Percentiles rank a stretch among this genome's conserved stretches.
Evolutionary conservation across 2,797 vertebrate genomes (phyloP).

Genomic region (Sebastes vulpes): DNA sequence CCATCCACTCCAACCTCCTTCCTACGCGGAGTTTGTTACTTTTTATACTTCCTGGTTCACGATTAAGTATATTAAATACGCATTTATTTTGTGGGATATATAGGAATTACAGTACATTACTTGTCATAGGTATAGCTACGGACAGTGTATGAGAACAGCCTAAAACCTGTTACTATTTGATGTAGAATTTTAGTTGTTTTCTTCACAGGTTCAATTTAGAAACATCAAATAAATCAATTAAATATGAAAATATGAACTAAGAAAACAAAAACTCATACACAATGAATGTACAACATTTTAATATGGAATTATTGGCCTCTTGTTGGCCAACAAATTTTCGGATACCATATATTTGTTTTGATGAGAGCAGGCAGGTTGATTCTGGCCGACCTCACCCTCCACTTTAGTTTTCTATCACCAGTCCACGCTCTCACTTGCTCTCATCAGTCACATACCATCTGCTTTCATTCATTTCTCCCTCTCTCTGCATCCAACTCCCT

Average conservation of each 20-base stretch:
- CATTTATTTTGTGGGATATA: too few relatives aligned
- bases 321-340: neutral
- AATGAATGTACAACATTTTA: neutral
- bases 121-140: too few relatives aligned
- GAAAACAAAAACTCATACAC: neutral
- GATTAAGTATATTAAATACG: too few relatives aligned
- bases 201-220: neutral
- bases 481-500: neutral
- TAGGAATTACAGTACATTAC: too few relatives aligned
- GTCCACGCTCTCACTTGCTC: neutral
- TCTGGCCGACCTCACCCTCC: neutral
- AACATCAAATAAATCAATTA: neutral
- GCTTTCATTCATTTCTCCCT: conserved; percentile 10
- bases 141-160: too few relatives aligned
- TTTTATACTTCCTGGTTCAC: too few relatives aligned
- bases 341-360: neutral
- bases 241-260: neutral
- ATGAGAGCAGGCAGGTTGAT: neutral
- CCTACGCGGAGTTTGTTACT: too few relatives aligned
- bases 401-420: neutral
- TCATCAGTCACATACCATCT: conserved; percentile 36
- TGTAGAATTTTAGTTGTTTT: neutral
- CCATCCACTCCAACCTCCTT: too few relatives aligned
- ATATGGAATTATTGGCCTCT: neutral
- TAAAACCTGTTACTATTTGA: too few relatives aligned